Evolutionary conservation across 2,113 vertebrate genomes (phyloP).

Genomic region (Cinclus cinclus): DNA sequence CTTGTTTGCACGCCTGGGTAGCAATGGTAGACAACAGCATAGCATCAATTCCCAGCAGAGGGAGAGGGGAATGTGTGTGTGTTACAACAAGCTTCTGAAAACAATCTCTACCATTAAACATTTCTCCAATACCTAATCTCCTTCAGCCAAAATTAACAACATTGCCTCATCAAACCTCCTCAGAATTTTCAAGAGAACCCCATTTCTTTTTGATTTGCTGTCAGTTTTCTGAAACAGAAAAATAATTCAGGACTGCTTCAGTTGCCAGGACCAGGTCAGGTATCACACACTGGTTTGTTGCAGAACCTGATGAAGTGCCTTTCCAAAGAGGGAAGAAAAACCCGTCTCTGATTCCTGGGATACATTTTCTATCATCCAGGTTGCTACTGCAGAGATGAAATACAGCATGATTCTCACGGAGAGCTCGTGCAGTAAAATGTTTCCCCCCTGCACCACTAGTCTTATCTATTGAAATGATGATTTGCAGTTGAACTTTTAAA

Average conservation of each 20-base stretch:
- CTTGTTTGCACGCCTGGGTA: not conserved
- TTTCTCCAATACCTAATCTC: not conserved
- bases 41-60: not conserved
- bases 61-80: not conserved
- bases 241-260: not conserved
- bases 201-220: not conserved
- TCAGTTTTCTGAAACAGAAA: not conserved
- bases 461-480: not conserved
- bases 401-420: not conserved
- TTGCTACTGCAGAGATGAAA: not conserved
- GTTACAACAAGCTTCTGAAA: not conserved
- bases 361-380: not conserved
- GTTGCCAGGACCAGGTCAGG: not conserved
- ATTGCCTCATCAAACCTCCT: not conserved
- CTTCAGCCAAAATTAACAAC: not conserved
- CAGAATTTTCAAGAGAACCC: not conserved
- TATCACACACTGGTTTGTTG: not conserved
- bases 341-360: not conserved
- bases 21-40: not conserved
- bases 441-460: not conserved
- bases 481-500: not conserved
- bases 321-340: not conserved
- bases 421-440: not conserved
- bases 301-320: not conserved
- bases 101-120: not conserved